Evolutionary conservation across 2,888 invertebrate genomes (phyloP).

Genomic region (Cephus pygmeus): DNA sequence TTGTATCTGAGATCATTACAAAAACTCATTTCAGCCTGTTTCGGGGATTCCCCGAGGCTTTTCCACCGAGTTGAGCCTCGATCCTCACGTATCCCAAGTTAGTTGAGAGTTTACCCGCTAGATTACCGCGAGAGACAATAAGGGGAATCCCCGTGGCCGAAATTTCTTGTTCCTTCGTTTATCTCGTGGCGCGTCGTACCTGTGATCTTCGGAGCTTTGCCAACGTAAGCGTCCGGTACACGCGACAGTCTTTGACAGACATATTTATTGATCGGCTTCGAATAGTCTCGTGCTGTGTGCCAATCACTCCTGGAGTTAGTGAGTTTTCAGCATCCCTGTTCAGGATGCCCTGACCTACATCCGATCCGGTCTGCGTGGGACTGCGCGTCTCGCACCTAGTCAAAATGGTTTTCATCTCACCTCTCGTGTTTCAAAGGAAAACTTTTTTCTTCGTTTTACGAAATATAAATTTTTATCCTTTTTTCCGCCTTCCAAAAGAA

Average conservation of each 20-base stretch:
- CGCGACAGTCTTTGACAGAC: slow-evolving; percentile 5
- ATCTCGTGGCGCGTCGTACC: neutral
- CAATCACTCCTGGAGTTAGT: slow-evolving; percentile 18
- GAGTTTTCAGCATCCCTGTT: slow-evolving; percentile 13
- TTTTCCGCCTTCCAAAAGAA: no score
- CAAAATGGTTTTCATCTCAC: no score
- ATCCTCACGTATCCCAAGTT: neutral
- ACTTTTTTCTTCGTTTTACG: no score
- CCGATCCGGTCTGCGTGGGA: neutral
- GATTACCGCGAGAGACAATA: neutral
- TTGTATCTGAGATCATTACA: neutral
- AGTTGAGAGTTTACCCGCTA: neutral
- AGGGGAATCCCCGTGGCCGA: neutral
- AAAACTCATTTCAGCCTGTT: neutral
- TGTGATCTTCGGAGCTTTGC: neutral
- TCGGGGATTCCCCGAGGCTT: neutral
- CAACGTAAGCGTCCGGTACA: slow-evolving; percentile 9
- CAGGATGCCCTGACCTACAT: slow-evolving; percentile 16
- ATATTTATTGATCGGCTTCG: slow-evolving; percentile 16
- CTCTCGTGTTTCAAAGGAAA: no score
- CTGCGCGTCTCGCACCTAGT: neutral
- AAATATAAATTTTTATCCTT: no score
- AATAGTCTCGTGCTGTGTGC: slow-evolving; percentile 23
- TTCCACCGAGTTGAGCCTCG: neutral
- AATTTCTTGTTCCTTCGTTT: neutral